Evolutionary conservation across 2,797 vertebrate species (phyloP).

Genomic region (Siniperca undulata): DNA sequence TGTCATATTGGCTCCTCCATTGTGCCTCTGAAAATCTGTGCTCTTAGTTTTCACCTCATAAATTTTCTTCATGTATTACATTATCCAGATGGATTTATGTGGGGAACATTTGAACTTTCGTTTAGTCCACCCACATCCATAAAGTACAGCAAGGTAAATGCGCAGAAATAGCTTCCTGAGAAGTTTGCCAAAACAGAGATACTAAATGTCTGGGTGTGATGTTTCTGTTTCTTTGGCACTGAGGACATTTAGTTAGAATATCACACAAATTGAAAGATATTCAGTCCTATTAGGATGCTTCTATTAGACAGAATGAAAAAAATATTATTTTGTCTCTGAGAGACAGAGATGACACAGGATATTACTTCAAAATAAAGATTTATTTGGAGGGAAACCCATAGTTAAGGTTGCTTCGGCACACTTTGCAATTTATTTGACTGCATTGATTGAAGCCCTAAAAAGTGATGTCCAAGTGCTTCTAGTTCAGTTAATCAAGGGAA

Average conservation of each 20-base stretch:
- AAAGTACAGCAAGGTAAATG: slow-evolving; percentile 55
- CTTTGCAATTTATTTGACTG: slow-evolving; percentile 29
- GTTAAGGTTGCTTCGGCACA: slow-evolving; percentile 20
- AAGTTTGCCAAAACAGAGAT: slow-evolving; percentile 27
- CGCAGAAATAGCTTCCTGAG: slow-evolving; percentile 43
- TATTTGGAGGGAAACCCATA: slow-evolving; percentile 31
- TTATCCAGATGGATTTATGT: slow-evolving; percentile 65
- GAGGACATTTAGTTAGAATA: slow-evolving; percentile 27
- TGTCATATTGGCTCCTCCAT: slow-evolving; percentile 37
- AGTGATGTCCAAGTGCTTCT: slow-evolving; percentile 26
- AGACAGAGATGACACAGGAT: slow-evolving; percentile 24
- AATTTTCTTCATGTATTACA: slow-evolving; percentile 44
- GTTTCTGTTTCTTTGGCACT: slow-evolving; percentile 21
- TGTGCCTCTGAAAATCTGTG: slow-evolving; percentile 38
- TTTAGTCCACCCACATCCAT: slow-evolving; percentile 42
- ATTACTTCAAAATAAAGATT: slow-evolving; percentile 37
- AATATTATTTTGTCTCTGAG: slow-evolving; percentile 17
- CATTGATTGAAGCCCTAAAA: slow-evolving; percentile 39
- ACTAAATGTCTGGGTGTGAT: slow-evolving; percentile 34
- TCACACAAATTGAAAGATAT: slow-evolving; percentile 39
- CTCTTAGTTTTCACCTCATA: slow-evolving; percentile 49
- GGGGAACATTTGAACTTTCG: slow-evolving; percentile 44
- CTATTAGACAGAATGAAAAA: slow-evolving; percentile 16
- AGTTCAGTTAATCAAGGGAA: slow-evolving; percentile 46
- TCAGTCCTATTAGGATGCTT: slow-evolving; percentile 7